Conservation (phyloP, 1,140 invertebrate species). For the Drosophila navojoa region DNA sequence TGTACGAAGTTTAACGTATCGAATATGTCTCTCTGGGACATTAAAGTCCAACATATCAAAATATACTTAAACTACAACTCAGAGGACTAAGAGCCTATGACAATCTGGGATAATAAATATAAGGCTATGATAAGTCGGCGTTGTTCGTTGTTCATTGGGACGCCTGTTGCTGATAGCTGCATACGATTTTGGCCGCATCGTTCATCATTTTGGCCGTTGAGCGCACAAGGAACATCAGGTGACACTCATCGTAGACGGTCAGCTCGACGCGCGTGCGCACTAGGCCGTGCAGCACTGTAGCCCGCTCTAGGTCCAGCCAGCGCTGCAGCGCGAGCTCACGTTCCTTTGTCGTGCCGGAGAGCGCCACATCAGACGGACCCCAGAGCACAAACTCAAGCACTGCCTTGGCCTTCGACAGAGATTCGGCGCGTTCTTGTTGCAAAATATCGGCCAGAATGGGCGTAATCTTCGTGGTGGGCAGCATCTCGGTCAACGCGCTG, state of each 20-base stretch:
- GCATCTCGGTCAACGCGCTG: constrained; percentile 88
- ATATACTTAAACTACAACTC: constrained; percentile 42
- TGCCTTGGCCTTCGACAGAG: constrained; percentile 88
- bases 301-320: constrained; percentile 93
- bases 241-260: constrained; percentile 91
- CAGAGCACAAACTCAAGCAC: constrained; percentile 93
- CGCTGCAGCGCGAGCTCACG: constrained; percentile 89
- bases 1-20: constrained; percentile 6
- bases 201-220: constrained; percentile 92
- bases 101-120: constrained; percentile 66
- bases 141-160: constrained; percentile 54
- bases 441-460: constrained; percentile 89
- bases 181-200: constrained; percentile 87
- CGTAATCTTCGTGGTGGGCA: constrained; percentile 87
- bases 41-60: constrained; percentile 10
- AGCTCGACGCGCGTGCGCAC: constrained; percentile 90
- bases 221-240: constrained; percentile 91
- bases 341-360: constrained; percentile 87
- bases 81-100: constrained; percentile 70
- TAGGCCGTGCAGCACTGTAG: constrained; percentile 91
- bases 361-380: constrained; percentile 91
- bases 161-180: constrained; percentile 68
- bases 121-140: constrained; percentile 34
- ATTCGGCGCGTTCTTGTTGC: constrained; percentile 89
- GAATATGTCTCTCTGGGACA: constrained; percentile 8